phyloP scores from a whole-genome alignment of 2,797 vertebrate genomes.

The Toxotes lorentzi region DNA sequence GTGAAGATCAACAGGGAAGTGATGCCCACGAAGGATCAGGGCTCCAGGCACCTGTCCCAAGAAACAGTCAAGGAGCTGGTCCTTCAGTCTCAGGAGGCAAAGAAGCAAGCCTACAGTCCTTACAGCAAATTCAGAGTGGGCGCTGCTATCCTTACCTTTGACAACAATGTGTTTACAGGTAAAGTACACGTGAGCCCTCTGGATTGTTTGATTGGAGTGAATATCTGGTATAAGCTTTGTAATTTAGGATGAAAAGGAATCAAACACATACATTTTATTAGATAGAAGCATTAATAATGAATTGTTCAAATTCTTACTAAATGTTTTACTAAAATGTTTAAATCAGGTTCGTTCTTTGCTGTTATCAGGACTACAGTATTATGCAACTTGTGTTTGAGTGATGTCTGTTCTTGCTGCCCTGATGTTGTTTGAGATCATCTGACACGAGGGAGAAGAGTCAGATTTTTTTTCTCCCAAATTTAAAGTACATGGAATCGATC shows the following conservation, averaged over 20 bases:
- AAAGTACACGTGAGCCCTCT: constrained; percentile 51
- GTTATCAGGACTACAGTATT: neutral
- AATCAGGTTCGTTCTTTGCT: neutral
- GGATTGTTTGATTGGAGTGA: neutral
- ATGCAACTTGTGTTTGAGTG: neutral
- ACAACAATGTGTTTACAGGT: constrained; percentile 89
- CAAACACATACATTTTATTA: neutral
- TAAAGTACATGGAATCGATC: neutral
- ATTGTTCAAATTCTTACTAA: neutral
- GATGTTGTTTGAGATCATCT: neutral
- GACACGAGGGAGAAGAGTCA: neutral
- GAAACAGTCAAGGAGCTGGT: constrained; percentile 74
- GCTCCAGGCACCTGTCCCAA: constrained; percentile 28
- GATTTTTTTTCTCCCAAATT: too few species aligned
- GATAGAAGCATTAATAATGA: neutral
- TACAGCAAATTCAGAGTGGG: constrained; percentile 96
- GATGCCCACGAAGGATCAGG: constrained; percentile 19
- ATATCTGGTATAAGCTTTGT: neutral
- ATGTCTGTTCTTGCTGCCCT: neutral
- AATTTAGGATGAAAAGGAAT: neutral
- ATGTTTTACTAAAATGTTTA: neutral
- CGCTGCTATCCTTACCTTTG: constrained; percentile 87
- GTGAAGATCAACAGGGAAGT: constrained; percentile 21
- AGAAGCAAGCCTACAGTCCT: constrained; percentile 89
- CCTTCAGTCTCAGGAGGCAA: constrained; percentile 82